These are phyloP conservation scores for Zonotrichia albicollis DNA, from an alignment of 2,797 vertebrate species.

Conservation along the genomic window DNA sequence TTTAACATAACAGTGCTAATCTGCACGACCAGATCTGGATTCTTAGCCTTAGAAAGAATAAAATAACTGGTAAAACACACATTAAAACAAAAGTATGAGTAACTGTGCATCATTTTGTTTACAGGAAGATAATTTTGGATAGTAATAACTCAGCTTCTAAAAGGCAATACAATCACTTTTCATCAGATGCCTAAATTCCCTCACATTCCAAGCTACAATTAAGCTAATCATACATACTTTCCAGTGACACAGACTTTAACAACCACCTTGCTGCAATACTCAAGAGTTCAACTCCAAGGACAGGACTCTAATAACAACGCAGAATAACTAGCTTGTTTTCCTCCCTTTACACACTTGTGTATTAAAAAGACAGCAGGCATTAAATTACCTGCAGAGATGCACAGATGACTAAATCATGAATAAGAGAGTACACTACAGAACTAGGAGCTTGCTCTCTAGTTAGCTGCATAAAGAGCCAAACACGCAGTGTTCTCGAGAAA, in stretches of 20 bases:
- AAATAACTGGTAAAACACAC: neutral
- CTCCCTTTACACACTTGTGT: neutral
- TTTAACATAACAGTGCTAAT: neutral
- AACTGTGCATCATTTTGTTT: neutral
- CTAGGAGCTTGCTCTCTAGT: neutral
- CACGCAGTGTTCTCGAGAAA: neutral
- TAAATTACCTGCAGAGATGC: neutral
- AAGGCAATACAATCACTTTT: neutral
- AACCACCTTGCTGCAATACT: neutral
- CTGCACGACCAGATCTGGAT: neutral
- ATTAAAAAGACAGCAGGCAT: neutral
- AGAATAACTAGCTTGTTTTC: conserved; percentile 5
- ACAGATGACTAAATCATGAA: neutral
- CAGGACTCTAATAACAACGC: neutral
- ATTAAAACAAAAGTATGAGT: neutral
- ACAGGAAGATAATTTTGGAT: neutral
- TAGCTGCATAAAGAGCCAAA: neutral
- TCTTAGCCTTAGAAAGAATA: neutral
- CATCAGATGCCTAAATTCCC: neutral
- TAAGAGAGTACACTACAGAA: neutral
- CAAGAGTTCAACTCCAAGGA: neutral
- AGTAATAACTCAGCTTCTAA: neutral
- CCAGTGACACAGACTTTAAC: conserved; percentile 49
- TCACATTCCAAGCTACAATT: neutral
- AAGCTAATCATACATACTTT: neutral